Evolutionary conservation across 2,113 vertebrate genomes (phyloP).

Genomic region (Oryzias celebensis): DNA sequence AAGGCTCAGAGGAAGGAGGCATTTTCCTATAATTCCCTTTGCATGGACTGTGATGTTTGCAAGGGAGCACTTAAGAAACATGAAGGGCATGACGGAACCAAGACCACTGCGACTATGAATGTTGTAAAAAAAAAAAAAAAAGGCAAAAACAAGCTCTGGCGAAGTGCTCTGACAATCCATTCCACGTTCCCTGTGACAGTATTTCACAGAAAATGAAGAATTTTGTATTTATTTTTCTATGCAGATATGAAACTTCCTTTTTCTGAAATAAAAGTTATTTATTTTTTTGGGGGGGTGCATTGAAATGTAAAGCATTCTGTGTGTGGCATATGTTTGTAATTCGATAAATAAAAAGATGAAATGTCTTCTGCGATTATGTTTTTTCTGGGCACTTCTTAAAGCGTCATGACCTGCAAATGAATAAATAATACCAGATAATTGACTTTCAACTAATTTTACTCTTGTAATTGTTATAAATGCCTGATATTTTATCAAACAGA

Average conservation of each 20-base stretch:
- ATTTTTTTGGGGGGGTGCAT: slow-evolving; percentile 96
- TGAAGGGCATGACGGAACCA: slow-evolving; percentile 56
- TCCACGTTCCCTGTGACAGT: slow-evolving; percentile 61
- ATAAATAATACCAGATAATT: neutral
- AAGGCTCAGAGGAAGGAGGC: slow-evolving; percentile 53
- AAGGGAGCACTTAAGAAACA: slow-evolving; percentile 86
- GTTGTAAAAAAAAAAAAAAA: slow-evolving; percentile 75
- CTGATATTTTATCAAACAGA: slow-evolving; percentile 24
- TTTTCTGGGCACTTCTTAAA: slow-evolving; percentile 39
- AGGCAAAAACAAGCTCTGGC: slow-evolving; percentile 35
- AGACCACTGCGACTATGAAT: slow-evolving; percentile 87
- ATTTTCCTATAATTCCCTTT: slow-evolving; percentile 46
- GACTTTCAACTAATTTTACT: neutral
- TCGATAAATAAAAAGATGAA: slow-evolving; percentile 90
- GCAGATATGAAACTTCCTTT: slow-evolving; percentile 63
- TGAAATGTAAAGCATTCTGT: slow-evolving; percentile 92
- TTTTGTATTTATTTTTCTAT: slow-evolving; percentile 78
- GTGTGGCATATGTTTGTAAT: slow-evolving; percentile 97
- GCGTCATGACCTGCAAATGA: neutral
- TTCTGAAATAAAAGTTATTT: slow-evolving; percentile 87
- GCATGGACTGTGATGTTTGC: slow-evolving; percentile 58
- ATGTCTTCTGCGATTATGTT: slow-evolving; percentile 35
- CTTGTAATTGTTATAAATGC: slow-evolving; percentile 13
- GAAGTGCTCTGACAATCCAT: slow-evolving; percentile 52
- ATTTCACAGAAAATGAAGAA: slow-evolving; percentile 60